These are phyloP conservation scores for Sebastes elongatus DNA, from an alignment of 2,797 vertebrate species.

Conservation along the genomic window DNA sequence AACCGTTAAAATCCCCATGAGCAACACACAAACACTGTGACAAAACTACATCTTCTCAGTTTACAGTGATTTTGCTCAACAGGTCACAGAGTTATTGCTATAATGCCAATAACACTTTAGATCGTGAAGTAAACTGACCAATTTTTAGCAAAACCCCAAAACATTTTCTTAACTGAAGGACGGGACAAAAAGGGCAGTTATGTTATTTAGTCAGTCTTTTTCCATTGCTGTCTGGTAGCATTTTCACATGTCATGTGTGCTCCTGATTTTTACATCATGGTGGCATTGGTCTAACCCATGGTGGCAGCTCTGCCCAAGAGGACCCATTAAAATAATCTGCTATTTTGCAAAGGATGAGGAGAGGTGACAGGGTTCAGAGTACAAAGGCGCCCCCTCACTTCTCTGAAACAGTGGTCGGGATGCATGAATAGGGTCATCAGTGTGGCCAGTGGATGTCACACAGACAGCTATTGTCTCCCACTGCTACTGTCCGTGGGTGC, in stretches of 20 bases:
- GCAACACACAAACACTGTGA: background rate
- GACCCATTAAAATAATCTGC: constrained; percentile 27
- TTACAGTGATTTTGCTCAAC: background rate
- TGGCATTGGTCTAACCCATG: background rate
- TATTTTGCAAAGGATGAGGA: constrained; percentile 44
- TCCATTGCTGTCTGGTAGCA: background rate
- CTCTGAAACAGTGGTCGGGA: constrained; percentile 68
- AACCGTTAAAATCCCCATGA: background rate
- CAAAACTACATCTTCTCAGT: background rate
- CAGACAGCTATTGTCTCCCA: constrained; percentile 76
- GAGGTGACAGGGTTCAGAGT: constrained; percentile 75
- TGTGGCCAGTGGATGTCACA: constrained; percentile 65
- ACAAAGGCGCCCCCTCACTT: constrained; percentile 73
- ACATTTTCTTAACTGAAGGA: background rate
- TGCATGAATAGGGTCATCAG: constrained; percentile 75
- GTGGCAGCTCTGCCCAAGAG: constrained; percentile 28
- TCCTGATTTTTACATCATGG: background rate
- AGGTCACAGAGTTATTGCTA: background rate
- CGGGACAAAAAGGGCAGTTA: background rate
- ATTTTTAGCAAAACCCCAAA: background rate
- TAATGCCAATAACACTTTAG: background rate
- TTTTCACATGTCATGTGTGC: background rate
- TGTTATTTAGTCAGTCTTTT: background rate
- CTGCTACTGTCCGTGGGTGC: constrained; percentile 51
- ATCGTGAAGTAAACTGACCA: background rate